phyloP scores from a whole-genome alignment of 2,113 vertebrate species.

The Grallaria varia region DNA sequence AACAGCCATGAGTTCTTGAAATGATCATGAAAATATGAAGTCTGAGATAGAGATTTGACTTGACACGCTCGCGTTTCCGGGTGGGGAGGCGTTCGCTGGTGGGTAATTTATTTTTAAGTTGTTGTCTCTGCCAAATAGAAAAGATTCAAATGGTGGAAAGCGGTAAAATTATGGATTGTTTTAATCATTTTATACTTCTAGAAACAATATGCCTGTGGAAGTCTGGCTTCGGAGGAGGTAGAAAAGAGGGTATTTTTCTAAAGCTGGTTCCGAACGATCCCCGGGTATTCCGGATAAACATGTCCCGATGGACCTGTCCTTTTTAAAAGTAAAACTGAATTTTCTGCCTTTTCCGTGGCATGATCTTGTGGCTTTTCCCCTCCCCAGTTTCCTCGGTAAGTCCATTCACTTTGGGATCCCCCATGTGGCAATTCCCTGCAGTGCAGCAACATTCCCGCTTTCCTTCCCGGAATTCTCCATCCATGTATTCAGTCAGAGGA shows the following conservation, averaged over 20 bases:
- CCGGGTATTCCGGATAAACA: not conserved
- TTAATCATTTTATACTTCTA: not conserved
- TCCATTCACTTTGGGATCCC: constrained; percentile 42
- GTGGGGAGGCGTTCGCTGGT: not conserved
- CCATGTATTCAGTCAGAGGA: not conserved
- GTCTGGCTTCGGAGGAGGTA: not conserved
- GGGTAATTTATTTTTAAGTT: not conserved
- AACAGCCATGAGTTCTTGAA: not conserved
- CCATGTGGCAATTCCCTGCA: constrained; percentile 49
- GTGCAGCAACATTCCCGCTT: not conserved
- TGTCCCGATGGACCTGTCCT: not conserved
- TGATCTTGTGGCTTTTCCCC: not conserved
- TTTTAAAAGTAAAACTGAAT: not conserved
- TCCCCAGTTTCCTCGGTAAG: not conserved
- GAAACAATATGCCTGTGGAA: not conserved
- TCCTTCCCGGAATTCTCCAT: not conserved
- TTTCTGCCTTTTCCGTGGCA: not conserved
- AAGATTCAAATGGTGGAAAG: not conserved
- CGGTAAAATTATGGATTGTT: not conserved
- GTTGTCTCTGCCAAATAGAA: not conserved
- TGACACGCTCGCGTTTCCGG: rapidly evolving
- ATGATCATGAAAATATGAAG: not conserved
- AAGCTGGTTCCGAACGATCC: not conserved
- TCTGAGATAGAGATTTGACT: not conserved
- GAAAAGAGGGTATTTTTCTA: not conserved